Evolutionary conservation across 2,888 invertebrate species (phyloP), one percentile per base, ranked within the genome.

Genomic region (Drosophila borborema): DNA sequence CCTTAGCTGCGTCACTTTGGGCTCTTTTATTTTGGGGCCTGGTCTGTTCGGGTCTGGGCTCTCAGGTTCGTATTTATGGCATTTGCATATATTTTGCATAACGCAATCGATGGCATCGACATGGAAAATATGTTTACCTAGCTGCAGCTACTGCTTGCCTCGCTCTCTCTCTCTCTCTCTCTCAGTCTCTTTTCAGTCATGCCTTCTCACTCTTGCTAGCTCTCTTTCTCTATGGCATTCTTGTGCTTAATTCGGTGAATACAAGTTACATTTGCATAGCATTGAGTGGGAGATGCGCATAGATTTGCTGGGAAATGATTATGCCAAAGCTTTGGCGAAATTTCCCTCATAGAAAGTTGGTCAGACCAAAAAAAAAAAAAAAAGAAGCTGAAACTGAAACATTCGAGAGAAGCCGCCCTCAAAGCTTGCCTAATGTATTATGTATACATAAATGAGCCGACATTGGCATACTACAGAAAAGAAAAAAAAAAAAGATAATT

Each of bases 71-170:
- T 90, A 89, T 89, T 89, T 90, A 88, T 82, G 88, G 81, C 83
- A 91, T 91, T 91, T 91, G 91, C 91, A 91, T 91, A 91, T 91
- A 91, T 90, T 91, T 91, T 90, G 91, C 91, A 92, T 91, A 91
- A 91, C 92, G 91, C 91, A 92, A 91, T 91, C 92, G 91, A 91
- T 91, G 91, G 89, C 91, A 91, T 92, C 91, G 91, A 91, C 91
- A 91, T 91, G 91, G 91, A 91, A 92, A 92, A 91, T 92, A 91
- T 92, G 91, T 92, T 91, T 86, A 80, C 75, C 84, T 73, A 51
- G 53, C 66, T 62, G 62, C 59, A 66, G 81, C 81, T 81, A 74
- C 79, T 68, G 69, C 71, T 58, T 43, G 54, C 41, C 12, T 41
- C 71, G 38, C 49, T 56, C 38, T 62, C 62, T 31, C 34, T 43